Evolutionary conservation across 2,797 vertebrate genomes (phyloP), one percentile per base, ranked within the genome.

Genomic region (Eulemur mongoz): DNA sequence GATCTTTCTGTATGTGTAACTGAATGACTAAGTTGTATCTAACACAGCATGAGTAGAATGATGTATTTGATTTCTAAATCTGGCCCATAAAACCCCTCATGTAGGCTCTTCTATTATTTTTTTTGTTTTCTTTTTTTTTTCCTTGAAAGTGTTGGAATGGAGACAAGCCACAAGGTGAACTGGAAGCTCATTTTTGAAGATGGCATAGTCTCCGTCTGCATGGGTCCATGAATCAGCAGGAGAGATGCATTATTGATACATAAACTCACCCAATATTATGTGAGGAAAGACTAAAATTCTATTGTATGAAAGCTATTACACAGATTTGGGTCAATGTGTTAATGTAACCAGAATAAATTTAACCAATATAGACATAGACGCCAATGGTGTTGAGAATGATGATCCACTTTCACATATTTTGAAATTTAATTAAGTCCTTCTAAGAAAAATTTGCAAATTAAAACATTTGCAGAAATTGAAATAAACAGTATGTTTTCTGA

Each of bases 371-470:
- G 25, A 79, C 82, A 61, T 89, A 4, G 75, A 38, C 40, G 65
- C 13, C 65, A 57, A 67, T 86, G 27, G 9, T 54, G 18, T 63
- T 90, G 30, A 76, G 32, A 82, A 89, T 0, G 18, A 61, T 52
- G 43, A 79, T 54, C 23, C 70, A 40, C 5, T 84, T 90, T 69
- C 9, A 45, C 38, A 54, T 61, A 48, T 80, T 89, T 91, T 93
- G 32, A 82, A 69, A 85, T 91, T 93, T 30, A 85, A 32, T 80
- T 93, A 81, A 80, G 11, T 82, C 6, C 12, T 91, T 57, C 83
- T 76, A 75, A 78, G 52, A 35, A 92, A 96, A 70, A 92, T 20
- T 11, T 92, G 18, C 82, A 93, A 83, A 65, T 70, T 65, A 82
- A 93, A 88, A 65, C 0, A 40, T 83, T 78, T 82, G 25, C 18